These are phyloP conservation scores for Clinocottus analis DNA, from an alignment of 2,113 vertebrate genomes.

Conservation along the genomic window DNA sequence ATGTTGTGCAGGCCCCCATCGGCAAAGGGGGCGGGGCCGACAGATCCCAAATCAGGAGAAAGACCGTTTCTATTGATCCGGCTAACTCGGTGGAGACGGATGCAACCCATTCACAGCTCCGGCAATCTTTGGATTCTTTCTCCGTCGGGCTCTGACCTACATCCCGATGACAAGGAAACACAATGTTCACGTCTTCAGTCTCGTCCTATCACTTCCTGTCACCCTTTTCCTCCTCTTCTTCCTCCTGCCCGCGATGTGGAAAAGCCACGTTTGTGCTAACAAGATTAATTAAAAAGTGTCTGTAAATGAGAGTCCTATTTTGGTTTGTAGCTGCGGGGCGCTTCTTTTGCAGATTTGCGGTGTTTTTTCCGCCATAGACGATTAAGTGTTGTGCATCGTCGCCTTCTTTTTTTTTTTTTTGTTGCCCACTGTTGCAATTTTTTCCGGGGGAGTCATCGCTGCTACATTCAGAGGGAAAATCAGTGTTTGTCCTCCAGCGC, in stretches of 20 bases:
- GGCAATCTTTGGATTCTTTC: slow-evolving; percentile 48
- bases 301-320: slow-evolving; percentile 69
- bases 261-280: slow-evolving; percentile 62
- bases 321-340: slow-evolving; percentile 42
- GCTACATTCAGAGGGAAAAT: slow-evolving; percentile 59
- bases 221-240: neutral
- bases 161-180: slow-evolving; percentile 80
- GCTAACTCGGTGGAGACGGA: slow-evolving; percentile 64
- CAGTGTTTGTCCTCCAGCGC: slow-evolving; percentile 50
- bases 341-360: slow-evolving; percentile 15
- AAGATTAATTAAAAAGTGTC: slow-evolving; percentile 74
- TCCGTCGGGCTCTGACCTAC: slow-evolving; percentile 81
- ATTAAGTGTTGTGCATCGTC: slow-evolving; percentile 51
- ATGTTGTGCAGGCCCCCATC: slow-evolving; percentile 52
- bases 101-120: slow-evolving; percentile 56
- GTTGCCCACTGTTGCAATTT: slow-evolving; percentile 58
- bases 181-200: slow-evolving; percentile 68
- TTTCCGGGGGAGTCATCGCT: slow-evolving; percentile 59
- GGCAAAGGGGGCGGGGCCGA: slow-evolving; percentile 22
- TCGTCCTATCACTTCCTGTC: slow-evolving; percentile 9
- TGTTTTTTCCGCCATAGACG: slow-evolving; percentile 33
- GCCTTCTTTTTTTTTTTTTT: slow-evolving; percentile 34
- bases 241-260: slow-evolving; percentile 12
- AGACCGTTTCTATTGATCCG: slow-evolving; percentile 69
- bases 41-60: slow-evolving; percentile 64